Evolutionary conservation across 2,797 vertebrate genomes (phyloP).

Genomic region (Pteronotus mesoamericanus): DNA sequence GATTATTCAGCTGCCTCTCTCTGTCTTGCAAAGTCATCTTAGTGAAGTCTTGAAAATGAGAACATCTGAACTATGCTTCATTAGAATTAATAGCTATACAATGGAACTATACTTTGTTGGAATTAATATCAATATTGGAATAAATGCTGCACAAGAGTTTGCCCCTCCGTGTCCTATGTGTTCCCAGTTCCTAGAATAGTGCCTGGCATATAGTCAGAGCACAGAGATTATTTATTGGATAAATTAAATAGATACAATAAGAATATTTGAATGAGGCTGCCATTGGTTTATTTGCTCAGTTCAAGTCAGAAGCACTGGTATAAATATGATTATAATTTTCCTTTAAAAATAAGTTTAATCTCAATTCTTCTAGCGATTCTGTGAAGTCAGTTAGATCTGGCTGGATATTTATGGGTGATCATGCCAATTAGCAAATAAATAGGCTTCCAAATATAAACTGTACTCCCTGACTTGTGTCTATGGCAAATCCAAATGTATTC

Average conservation of each 20-base stretch:
- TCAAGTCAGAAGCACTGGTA: not conserved
- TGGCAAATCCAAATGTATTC: not conserved
- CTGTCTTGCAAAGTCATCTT: not conserved
- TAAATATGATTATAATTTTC: conserved; percentile 19
- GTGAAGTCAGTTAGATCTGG: conserved; percentile 9
- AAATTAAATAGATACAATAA: not conserved
- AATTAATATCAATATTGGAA: not conserved
- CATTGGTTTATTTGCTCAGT: not conserved
- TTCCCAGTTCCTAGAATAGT: not conserved
- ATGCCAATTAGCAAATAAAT: not conserved
- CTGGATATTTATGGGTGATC: conserved; percentile 2
- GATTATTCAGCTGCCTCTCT: not conserved
- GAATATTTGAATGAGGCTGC: not conserved
- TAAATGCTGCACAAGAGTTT: not conserved
- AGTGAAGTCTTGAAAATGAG: not conserved
- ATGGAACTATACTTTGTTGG: no score
- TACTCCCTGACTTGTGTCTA: not conserved
- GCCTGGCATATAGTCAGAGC: not conserved
- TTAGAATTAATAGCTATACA: no score
- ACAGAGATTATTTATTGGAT: not conserved
- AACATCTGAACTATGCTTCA: not conserved
- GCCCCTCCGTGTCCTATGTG: not conserved
- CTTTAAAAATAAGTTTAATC: conserved; percentile 22
- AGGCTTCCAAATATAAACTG: not conserved
- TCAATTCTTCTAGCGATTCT: not conserved